phyloP scores from a whole-genome alignment of 2,888 invertebrate species.

The Noctua fimbriata region DNA sequence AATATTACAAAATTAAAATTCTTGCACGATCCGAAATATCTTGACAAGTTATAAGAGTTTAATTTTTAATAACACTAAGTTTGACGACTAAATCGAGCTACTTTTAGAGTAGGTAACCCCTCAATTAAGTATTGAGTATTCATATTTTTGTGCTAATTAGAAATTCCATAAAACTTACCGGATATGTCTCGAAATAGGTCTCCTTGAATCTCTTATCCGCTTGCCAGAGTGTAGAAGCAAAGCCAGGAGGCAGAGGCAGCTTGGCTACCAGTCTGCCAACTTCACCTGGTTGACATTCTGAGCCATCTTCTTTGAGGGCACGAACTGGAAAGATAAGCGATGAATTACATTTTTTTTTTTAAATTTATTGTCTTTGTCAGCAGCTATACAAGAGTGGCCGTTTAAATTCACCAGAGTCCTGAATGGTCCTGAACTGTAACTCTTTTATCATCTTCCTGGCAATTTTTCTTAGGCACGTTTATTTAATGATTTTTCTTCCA shows the following conservation, averaged over 20 bases:
- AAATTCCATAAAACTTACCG: slow-evolving; percentile 89
- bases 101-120: neutral
- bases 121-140: neutral
- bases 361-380: neutral
- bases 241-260: slow-evolving; percentile 97
- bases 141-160: neutral
- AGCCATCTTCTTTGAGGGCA: slow-evolving; percentile 91
- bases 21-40: neutral
- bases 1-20: neutral
- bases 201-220: slow-evolving; percentile 95
- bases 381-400: neutral
- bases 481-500: neutral
- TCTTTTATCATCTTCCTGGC: neutral
- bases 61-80: neutral
- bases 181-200: slow-evolving; percentile 95
- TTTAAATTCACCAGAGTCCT: neutral
- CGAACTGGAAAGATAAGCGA: slow-evolving; percentile 74
- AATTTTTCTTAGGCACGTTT: neutral
- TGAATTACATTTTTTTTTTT: neutral
- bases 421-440: neutral
- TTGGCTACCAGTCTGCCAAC: slow-evolving; percentile 96
- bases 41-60: neutral
- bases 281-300: slow-evolving; percentile 92
- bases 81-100: neutral
- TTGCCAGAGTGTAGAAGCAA: slow-evolving; percentile 95